Evolutionary conservation across 92 coral and sea anemone species (phyloP), one percentile per base, ranked within the genome.

Genomic region (Galaxea fascicularis): DNA sequence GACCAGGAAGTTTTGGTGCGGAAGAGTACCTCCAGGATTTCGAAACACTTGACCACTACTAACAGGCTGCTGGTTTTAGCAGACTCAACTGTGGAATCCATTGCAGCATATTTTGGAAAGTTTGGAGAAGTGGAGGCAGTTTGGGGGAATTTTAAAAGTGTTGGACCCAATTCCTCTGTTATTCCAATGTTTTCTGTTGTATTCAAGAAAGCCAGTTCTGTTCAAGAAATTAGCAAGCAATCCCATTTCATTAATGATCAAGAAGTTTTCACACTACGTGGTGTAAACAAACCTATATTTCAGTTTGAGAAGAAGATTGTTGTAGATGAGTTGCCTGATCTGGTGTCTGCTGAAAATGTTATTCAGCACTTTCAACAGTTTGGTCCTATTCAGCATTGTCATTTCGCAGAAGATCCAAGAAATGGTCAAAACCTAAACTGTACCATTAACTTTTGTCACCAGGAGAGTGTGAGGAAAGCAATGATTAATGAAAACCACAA

Each of bases 301-400:
- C 49, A 59, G 3, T 45, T 72, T 15, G 77, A 72, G 77, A 72
- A 47, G 47, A 77, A 60, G 64, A 76, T 88, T 17, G 71, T 70
- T 69, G 84, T 91, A 2, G 80, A 57, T 45, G 67, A 89, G 12
- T 24, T 88, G 35, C 86, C 82, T 11, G 15, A 59, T n/a, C 77
- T 77, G 21, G 73, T 85, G 35, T 49, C 72, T 29, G 56, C 49
- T 28, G 63, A 49, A 7, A 66, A 64, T 69, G 64, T 88, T 49
- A 88, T 72, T 30, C 66, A 85, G 25, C 62, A 80, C 71, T 91
- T 88, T 52, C 65, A 79, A 8, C 90, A 85, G 66, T 88, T 78
- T 85, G 92, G 95, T 13, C 31, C 22, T 15, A 82, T 91, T 21
- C 58, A 54, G 14, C 82, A 81, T 24, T 16, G 59, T 31, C 51